Evolutionary conservation across 2,888 invertebrate genomes (phyloP).

Genomic region (Amitus sp.): DNA sequence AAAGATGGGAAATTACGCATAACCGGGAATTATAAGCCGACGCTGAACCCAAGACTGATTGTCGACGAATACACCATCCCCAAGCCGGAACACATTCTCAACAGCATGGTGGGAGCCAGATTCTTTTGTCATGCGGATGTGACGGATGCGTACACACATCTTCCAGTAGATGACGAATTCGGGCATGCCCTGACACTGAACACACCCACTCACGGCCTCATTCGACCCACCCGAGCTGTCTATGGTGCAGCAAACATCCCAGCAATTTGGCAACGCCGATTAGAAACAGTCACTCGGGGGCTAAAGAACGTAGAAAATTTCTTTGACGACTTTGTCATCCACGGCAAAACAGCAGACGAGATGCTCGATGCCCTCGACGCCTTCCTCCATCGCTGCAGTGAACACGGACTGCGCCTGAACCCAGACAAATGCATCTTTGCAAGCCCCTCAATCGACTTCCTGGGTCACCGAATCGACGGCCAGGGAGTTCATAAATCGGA

Average conservation of each 20-base stretch:
- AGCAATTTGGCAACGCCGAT: constrained; percentile 17
- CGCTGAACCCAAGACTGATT: constrained; percentile 21
- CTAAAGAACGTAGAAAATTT: constrained; percentile 16
- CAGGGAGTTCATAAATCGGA: constrained; percentile 17
- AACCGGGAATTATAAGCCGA: constrained; percentile 22
- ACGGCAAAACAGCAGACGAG: constrained; percentile 12
- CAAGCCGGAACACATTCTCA: constrained; percentile 20
- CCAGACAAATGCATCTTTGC: constrained; percentile 16
- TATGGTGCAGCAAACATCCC: constrained; percentile 22
- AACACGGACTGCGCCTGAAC: constrained; percentile 20
- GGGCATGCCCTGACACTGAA: constrained; percentile 19
- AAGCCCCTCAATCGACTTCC: constrained; percentile 3
- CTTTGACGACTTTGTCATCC: constrained; percentile 18
- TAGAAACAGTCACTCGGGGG: constrained; percentile 13
- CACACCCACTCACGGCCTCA: constrained; percentile 22
- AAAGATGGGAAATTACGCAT: constrained; percentile 15
- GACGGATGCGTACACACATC: constrained; percentile 19
- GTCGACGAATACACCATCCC: constrained; percentile 27
- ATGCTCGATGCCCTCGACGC: constrained; percentile 10
- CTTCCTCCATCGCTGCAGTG: constrained; percentile 7
- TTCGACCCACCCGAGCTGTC: constrained; percentile 21
- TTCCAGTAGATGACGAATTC: constrained; percentile 21
- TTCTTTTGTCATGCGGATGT: constrained; percentile 13
- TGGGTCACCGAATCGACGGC: constrained; percentile 15
- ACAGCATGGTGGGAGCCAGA: constrained; percentile 11